Evolutionary conservation across 2,888 invertebrate species (phyloP).

Genomic region (Monochamus alternatus): DNA sequence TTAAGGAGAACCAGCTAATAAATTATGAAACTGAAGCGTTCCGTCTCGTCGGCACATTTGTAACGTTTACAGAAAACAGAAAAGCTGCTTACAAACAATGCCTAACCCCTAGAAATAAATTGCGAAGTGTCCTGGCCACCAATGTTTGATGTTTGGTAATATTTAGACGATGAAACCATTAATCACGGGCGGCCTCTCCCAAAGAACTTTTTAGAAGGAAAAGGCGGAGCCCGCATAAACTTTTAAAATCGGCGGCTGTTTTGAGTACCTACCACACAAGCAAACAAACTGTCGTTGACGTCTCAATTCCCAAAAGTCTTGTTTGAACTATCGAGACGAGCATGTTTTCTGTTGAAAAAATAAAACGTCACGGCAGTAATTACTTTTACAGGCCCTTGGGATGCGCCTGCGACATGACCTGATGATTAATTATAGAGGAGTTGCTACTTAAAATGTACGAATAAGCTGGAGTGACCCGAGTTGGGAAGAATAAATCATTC

Average conservation of each 20-base stretch:
- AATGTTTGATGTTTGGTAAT: slow-evolving; percentile 50
- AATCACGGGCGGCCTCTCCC: slow-evolving; percentile 48
- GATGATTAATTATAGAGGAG: slow-evolving; percentile 2
- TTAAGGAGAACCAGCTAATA: not conserved
- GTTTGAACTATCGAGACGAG: slow-evolving; percentile 43
- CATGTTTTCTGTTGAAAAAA: slow-evolving; percentile 27
- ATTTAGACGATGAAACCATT: slow-evolving; percentile 51
- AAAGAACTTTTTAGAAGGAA: slow-evolving; percentile 43
- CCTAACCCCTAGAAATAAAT: slow-evolving; percentile 38
- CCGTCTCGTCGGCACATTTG: not conserved
- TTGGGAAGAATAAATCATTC: not conserved
- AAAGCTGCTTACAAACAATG: slow-evolving; percentile 36
- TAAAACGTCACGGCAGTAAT: slow-evolving; percentile 4
- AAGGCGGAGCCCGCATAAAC: slow-evolving; percentile 45
- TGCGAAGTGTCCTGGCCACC: slow-evolving; percentile 41
- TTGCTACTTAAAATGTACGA: not conserved
- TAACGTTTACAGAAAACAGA: slow-evolving; percentile 1
- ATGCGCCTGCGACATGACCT: slow-evolving; percentile 5
- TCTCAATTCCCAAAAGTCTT: slow-evolving; percentile 41
- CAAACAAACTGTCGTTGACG: slow-evolving; percentile 47
- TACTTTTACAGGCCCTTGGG: slow-evolving; percentile 22
- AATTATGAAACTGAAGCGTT: not conserved
- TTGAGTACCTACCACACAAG: slow-evolving; percentile 38
- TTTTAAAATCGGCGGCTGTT: slow-evolving; percentile 43
- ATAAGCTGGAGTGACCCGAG: not conserved